These are phyloP conservation scores for Ianthella basta DNA, from an alignment of 37 sponge, comb jelly and placozoan genomes.

Conservation along the genomic window DNA sequence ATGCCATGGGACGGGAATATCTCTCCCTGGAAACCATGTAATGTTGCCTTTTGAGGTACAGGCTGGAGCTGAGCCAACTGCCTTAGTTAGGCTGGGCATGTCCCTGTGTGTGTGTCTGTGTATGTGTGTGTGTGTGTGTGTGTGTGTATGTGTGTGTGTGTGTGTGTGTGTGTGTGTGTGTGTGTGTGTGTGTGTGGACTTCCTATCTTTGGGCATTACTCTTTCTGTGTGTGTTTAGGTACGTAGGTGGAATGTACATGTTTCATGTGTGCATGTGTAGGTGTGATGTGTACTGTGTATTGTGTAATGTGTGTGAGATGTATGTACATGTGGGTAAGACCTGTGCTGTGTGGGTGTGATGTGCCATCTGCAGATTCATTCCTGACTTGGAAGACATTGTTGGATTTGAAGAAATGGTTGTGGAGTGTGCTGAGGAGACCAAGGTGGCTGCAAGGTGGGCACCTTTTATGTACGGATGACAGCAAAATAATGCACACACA, in stretches of 20 bases:
- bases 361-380: constrained; percentile 66
- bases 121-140: constrained; percentile 22
- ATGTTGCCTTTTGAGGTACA: no score
- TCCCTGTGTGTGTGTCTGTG: not conserved
- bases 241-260: no score
- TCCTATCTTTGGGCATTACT: no score
- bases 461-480: no score
- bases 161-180: constrained; percentile 9
- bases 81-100: no score
- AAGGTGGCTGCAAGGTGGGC: constrained; percentile 54
- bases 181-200: not conserved
- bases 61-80: no score
- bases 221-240: no score
- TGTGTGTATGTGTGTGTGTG: constrained; percentile 3
- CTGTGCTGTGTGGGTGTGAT: no score
- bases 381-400: constrained; percentile 98
- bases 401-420: constrained; percentile 78
- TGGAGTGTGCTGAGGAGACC: constrained; percentile 59
- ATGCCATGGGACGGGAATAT: no score
- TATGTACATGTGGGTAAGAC: not conserved
- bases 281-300: not conserved
- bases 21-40: no score
- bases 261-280: not conserved
- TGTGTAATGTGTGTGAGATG: not conserved
- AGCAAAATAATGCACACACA: no score